Base-by-base conservation (phyloP, 2,113 vertebrate genomes). In the Rhagologus leucostigma region DNA sequence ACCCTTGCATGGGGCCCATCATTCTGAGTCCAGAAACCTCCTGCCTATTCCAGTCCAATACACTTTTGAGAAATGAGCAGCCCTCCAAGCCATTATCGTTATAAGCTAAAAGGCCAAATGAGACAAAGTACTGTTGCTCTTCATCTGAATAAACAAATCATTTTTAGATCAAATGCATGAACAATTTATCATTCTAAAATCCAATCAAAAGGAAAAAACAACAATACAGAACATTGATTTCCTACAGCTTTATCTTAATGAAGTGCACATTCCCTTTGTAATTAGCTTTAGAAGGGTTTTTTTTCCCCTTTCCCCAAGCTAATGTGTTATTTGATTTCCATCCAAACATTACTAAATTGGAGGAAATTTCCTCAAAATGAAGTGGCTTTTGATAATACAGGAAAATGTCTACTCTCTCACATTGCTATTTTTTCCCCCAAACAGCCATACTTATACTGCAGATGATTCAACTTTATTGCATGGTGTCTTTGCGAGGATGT, bases 211-310 rank as follows among this genome's bases (percentile, higher is more conserved):
- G 83, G 82, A 37, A 93, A 90, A 88, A 94, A 85, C 79, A 93
- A 96, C 89, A 95, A 97, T 97, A 94, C 47, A 87, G 70, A 95
- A 93, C 96, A 95, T 97, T 75, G 92, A 93, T 94, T 95, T 96
- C 95, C 86, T 90, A 88, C 92, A 92, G 94, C 95, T 96, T 96
- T 97, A 96, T 97, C 96, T 96, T 97, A 94, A 96, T 93, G 97
- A 98, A 97, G 95, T 97, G 92, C 93, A 94, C 93, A 85, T 96
- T 97, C 95, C 90, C 82, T 93, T 85, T 4, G 91, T 96, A 97
- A 97, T 97, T 96, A 94, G 92, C 86, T 63, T 86, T 62, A 60
- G 81, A 77, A 62, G 46, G 63, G 0, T 62, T 44, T 52, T 89
- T 91, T 84, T 27, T 17, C 27, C 84, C 47, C 37, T 80, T 95